Base-by-base conservation (phyloP, 2,888 invertebrate genomes). In the Escarpia spicata region DNA sequence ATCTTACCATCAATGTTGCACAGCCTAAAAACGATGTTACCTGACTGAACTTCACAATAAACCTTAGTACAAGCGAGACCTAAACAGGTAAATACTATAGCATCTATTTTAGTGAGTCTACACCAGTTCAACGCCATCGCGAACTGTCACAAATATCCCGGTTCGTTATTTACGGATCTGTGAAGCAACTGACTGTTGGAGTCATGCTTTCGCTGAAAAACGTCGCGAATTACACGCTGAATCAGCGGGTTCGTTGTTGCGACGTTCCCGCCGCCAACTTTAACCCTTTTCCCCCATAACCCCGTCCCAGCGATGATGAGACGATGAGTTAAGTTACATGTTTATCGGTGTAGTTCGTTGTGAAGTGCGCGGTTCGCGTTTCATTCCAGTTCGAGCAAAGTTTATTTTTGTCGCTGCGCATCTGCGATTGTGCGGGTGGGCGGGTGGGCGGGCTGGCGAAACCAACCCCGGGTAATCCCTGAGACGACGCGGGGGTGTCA, bases 141-240 rank as follows among this genome's bases (percentile, higher is more conserved):
- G 19, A 75, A 75, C 75, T 26, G 75, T 75, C 75, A n/a, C 75
- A 75, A 75, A 75, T 75, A 75, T 75, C 19, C 75, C 75, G 26
- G 75, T 19, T 75, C 75, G 75, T 75, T 75, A 75, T 75, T 75
- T 75, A 75, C 75, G 75, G 75, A 75, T 75, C 75, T 75, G 75
- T 75, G 75, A 75, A n/a, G 75, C n/a, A 26, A 75, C n/a, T 26
- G 15, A 52, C 75, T 19, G 75, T n/a, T 26, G 6, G 75, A 75
- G 26, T 26, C 19, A n/a, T 3, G n/a, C 75, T 26, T 75, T 75
- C 75, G 75, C 75, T n/a, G 75, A 75, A 75, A 75, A 75, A 75
- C 12, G 6, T 2, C 75, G 75, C 75, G 75, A 26, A 75, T 75
- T 19, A 75, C 75, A 26, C 75, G 75, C 75, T 75, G 75, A 75